Conservation (phyloP, 2,113 vertebrate species). For the Microcebus jonahi region DNA sequence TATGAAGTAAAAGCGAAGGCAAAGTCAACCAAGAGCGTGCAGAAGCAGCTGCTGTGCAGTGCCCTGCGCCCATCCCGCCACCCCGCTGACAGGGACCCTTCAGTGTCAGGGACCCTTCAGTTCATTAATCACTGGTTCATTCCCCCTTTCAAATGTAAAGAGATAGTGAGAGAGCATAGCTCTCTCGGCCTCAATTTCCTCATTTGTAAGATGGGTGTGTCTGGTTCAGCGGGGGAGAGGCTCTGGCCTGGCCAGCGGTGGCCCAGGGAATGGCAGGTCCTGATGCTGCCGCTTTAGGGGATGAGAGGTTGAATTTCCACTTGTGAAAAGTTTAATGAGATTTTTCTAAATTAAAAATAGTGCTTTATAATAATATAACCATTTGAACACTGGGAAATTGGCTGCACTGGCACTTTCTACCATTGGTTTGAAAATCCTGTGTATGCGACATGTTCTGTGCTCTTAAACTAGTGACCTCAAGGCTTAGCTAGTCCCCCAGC, state of each 20-base stretch:
- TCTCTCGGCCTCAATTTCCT: neutral
- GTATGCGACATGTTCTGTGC: neutral
- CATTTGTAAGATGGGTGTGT: neutral
- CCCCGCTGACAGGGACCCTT: neutral
- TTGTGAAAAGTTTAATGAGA: neutral
- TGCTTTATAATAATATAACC: neutral
- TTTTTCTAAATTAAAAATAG: neutral
- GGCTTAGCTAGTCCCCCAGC: too few species aligned
- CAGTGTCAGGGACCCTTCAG: neutral
- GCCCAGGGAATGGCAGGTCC: fast-evolving
- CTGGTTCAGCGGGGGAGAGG: neutral
- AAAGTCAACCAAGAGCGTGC: neutral
- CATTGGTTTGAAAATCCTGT: neutral
- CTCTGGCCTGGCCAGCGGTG: neutral
- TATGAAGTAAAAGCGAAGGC: neutral
- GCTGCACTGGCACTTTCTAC: neutral
- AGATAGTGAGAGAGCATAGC: fast-evolving
- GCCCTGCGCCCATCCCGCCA: neutral
- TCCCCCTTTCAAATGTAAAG: neutral
- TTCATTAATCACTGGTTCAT: neutral
- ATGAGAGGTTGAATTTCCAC: fast-evolving
- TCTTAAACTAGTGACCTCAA: neutral
- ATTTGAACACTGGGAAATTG: neutral
- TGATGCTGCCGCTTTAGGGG: fast-evolving
- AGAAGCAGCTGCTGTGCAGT: neutral